A percentile compares a stretch with the other conserved stretches of the same genome.
Conservation (phyloP, 2,888 invertebrate species). For the Plebejus anna region DNA sequence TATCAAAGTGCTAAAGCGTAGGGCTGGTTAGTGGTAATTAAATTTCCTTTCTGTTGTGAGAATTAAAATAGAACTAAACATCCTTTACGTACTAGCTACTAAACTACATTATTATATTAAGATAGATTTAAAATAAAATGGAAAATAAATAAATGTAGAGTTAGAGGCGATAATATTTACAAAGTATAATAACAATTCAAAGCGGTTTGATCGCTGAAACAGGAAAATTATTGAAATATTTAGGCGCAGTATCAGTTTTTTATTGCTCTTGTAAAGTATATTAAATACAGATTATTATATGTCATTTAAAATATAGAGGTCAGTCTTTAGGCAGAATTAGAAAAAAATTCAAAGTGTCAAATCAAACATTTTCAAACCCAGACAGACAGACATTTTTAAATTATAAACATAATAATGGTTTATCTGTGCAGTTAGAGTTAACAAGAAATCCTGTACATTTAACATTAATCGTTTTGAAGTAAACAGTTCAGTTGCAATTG, state of each 20-base stretch:
- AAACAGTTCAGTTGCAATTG: not conserved
- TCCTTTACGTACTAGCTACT: too few species aligned
- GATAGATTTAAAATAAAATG: not conserved
- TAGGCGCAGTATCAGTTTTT: not conserved
- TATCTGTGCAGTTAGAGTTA: not conserved
- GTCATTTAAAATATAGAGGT: not conserved
- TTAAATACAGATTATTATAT: not conserved
- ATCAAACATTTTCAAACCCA: too few species aligned
- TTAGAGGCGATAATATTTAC: not conserved
- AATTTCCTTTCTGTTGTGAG: conserved; percentile 10
- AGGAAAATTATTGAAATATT: not conserved
- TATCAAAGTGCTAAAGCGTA: conserved; percentile 26
- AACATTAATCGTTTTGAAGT: not conserved
- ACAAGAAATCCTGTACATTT: not conserved
- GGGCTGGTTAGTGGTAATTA: conserved; percentile 21
- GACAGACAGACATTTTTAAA: not conserved
- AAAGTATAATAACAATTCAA: not conserved
- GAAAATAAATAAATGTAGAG: not conserved
- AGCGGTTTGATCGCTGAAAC: not conserved
- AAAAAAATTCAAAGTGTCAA: too few species aligned
- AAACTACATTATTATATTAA: not conserved
- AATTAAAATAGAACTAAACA: not conserved
- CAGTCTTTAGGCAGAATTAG: not conserved
- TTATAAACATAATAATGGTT: not conserved
- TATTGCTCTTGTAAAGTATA: not conserved